Conservation (phyloP, 2,113 vertebrate species). For the Leptobrachium ailaonicum region DNA sequence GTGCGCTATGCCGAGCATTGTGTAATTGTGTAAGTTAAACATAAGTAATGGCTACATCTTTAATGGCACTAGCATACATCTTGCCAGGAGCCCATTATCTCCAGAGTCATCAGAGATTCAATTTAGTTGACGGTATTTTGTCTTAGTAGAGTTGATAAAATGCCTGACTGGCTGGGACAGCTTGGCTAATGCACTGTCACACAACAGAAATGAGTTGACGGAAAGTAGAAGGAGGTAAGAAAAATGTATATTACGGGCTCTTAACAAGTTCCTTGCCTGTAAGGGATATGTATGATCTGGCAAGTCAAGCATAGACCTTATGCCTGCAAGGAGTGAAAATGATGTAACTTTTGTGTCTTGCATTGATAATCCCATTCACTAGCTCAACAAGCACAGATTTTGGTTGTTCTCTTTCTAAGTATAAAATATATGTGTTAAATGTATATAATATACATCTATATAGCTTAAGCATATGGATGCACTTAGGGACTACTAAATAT, state of each 20-base stretch:
- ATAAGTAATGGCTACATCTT: slow-evolving; percentile 40
- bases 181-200: slow-evolving; percentile 54
- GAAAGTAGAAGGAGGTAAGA: slow-evolving; percentile 47
- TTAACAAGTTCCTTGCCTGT: slow-evolving; percentile 29
- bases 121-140: slow-evolving; percentile 54
- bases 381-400: slow-evolving; percentile 43
- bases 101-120: slow-evolving; percentile 54
- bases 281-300: neutral
- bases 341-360: slow-evolving; percentile 35
- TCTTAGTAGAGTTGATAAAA: slow-evolving; percentile 57
- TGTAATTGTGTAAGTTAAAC: slow-evolving; percentile 6
- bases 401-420: slow-evolving; percentile 22
- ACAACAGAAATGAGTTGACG: slow-evolving; percentile 41
- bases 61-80: slow-evolving; percentile 36
- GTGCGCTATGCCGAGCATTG: neutral
- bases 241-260: slow-evolving; percentile 26
- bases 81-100: slow-evolving; percentile 51
- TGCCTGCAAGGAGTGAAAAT: neutral
- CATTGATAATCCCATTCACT: slow-evolving; percentile 35
- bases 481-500: too few relatives aligned
- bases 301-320: neutral
- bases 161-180: slow-evolving; percentile 49
- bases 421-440: too few relatives aligned
- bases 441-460: too few relatives aligned
- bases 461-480: too few relatives aligned